Percentiles rank a stretch among this genome's conserved stretches.
phyloP scores from a whole-genome alignment of 2,888 invertebrate species.

The Xanthorhoe spadicearia region DNA sequence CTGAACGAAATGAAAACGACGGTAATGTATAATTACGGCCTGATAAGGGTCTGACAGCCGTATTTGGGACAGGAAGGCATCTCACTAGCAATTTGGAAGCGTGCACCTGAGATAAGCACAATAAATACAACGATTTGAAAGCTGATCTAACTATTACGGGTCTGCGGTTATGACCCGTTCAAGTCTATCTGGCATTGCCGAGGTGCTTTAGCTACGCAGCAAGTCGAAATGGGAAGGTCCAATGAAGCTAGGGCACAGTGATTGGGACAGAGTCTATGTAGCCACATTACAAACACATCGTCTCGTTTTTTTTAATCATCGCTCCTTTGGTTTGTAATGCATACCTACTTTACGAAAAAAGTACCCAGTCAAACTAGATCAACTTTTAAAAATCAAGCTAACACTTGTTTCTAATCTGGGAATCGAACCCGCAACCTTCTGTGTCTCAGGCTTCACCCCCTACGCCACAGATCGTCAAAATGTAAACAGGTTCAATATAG shows the following conservation, averaged over 20 bases:
- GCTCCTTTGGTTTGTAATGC: no score
- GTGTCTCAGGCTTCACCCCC: no score
- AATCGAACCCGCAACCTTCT: no score
- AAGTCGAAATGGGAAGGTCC: no score
- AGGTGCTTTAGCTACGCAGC: not conserved
- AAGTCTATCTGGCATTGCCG: conserved; percentile 7
- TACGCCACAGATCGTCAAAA: conserved; percentile 7
- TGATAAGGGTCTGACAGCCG: conserved; percentile 82
- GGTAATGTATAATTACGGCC: conserved; percentile 81
- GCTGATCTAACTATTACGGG: conserved; percentile 40
- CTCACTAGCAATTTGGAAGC: conserved; percentile 66
- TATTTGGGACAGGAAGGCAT: conserved; percentile 76
- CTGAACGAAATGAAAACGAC: conserved; percentile 72
- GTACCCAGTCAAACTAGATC: no score
- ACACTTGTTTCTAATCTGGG: no score
- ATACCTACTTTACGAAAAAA: no score
- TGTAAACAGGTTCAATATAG: not conserved
- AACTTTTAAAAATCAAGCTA: no score
- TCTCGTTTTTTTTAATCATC: no score
- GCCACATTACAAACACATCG: no score
- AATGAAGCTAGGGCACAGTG: no score
- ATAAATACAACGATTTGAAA: conserved; percentile 47
- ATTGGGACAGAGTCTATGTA: no score
- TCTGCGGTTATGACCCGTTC: conserved; percentile 21
- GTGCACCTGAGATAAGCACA: conserved; percentile 68